Evolutionary conservation across 1,140 invertebrate species (phyloP), one percentile per base, ranked within the genome.

Genomic region (Conus ventricosus): DNA sequence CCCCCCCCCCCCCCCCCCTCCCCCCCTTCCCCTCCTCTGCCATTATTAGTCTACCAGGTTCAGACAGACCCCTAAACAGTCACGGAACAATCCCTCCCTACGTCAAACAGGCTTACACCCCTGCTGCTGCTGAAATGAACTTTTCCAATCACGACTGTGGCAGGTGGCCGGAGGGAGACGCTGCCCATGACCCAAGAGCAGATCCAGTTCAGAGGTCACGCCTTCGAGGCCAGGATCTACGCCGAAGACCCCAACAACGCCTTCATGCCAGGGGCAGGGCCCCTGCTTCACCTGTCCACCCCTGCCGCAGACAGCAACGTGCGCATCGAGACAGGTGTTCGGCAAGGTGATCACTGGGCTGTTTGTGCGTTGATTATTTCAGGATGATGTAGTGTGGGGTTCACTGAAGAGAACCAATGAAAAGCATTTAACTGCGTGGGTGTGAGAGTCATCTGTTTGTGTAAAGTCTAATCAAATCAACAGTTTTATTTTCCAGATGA

Each of bases 171-270:
- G 97, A 63, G 99, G 10, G 98, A 98, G 93, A 95, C 96, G 82
- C 95, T 99, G 23, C 98, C 98, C 0, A 90, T 98, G 0, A 98
- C 98, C 94, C 96, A 97, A 3, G 96, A 98, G 88, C 97, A 99
- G 60, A 88, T 96, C 11, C 94, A 95, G 25, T 95, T 98, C 0
- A 96, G 95, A 11, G 96, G 96, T 53, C 98, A 99, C 95, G 97
- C 98, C 0, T 98, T 99, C 92, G 98, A 99, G 96, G 98, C 98
- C 39, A 96, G 99, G 91, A 98, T 99, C 90, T 99, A 99, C 96
- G 99, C 99, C 0, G 99, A 99, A 95, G 97, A 97, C 94, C 97
- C 97, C 17, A 95, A 96, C 23, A 97, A 97, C 81, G 97, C 97
- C 81, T 99, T 99, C 95, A 96, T 99, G 94, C 99, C 99, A 53